These are phyloP conservation scores for Volucella inanis DNA, from an alignment of 2,888 invertebrate species.

Conservation along the genomic window DNA sequence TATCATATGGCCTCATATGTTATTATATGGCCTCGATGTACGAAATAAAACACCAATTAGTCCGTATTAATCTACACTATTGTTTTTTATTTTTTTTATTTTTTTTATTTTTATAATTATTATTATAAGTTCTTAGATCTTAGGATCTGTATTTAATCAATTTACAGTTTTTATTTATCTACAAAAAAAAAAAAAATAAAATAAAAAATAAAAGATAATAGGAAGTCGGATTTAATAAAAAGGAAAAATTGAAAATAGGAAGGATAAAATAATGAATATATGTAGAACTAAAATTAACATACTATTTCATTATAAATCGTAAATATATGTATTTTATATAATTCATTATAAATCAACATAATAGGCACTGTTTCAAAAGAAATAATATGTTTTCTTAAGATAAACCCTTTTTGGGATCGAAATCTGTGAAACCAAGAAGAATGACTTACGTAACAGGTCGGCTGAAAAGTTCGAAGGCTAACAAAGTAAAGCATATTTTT, in stretches of 20 bases:
- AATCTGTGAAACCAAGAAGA: constrained; percentile 35
- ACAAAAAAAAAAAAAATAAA: no score
- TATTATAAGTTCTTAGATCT: constrained; percentile 71
- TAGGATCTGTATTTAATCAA: constrained; percentile 71
- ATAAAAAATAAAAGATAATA: no score
- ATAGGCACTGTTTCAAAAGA: constrained; percentile 59
- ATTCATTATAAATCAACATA: constrained; percentile 62
- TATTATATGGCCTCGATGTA: not conserved
- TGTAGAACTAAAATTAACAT: constrained; percentile 31
- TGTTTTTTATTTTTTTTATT: constrained; percentile 27
- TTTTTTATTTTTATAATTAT: constrained; percentile 40
- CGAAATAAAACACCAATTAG: constrained; percentile 26
- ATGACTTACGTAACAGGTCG: constrained; percentile 30
- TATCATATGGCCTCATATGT: not conserved
- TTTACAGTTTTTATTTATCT: constrained; percentile 73
- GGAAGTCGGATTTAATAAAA: constrained; percentile 16
- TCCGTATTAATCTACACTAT: constrained; percentile 64
- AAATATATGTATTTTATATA: constrained; percentile 43
- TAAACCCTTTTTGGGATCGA: constrained; percentile 19
- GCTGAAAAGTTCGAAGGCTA: no score
- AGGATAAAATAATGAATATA: constrained; percentile 21
- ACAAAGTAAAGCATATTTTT: no score
- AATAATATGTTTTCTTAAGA: constrained; percentile 7
- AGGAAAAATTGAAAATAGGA: constrained; percentile 25
- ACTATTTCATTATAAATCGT: constrained; percentile 23